Evolutionary conservation across 2,797 vertebrate species (phyloP).

Genomic region (Mionectes olivaceus): DNA sequence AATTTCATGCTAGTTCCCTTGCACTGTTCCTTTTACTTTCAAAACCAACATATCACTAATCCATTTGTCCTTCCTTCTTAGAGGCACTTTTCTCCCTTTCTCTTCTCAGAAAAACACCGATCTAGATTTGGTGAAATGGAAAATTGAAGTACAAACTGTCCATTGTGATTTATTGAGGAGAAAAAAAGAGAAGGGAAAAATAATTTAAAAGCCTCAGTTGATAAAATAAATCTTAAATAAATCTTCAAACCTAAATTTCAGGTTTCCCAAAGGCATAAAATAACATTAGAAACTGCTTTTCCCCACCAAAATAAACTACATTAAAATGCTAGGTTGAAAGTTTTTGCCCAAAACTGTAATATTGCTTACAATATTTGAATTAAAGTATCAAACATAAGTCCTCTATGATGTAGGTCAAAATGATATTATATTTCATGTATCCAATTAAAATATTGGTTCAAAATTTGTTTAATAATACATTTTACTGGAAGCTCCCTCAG

Average conservation of each 20-base stretch:
- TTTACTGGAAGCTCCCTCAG: neutral
- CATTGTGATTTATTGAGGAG: neutral
- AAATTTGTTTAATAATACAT: neutral
- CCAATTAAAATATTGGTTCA: neutral
- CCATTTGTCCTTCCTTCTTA: neutral
- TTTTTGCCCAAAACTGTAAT: neutral
- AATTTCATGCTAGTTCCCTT: neutral
- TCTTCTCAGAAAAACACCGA: fast-evolving
- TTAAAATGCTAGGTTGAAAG: neutral
- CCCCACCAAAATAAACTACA: neutral
- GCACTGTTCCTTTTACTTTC: neutral
- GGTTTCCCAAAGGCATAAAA: neutral
- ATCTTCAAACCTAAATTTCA: neutral
- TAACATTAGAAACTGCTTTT: neutral
- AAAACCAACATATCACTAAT: neutral
- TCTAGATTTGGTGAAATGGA: neutral
- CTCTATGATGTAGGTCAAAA: neutral
- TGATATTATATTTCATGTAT: neutral
- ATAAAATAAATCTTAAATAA: neutral
- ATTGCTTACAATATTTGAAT: neutral
- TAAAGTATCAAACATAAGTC: neutral
- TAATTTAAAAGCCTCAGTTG: neutral
- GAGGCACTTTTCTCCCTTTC: neutral
- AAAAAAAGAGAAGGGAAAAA: neutral
- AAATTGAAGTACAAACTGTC: neutral